A percentile compares a stretch with the other conserved stretches of the same genome.
Conservation (phyloP, 2,113 vertebrate genomes). For the Scortum barcoo region DNA sequence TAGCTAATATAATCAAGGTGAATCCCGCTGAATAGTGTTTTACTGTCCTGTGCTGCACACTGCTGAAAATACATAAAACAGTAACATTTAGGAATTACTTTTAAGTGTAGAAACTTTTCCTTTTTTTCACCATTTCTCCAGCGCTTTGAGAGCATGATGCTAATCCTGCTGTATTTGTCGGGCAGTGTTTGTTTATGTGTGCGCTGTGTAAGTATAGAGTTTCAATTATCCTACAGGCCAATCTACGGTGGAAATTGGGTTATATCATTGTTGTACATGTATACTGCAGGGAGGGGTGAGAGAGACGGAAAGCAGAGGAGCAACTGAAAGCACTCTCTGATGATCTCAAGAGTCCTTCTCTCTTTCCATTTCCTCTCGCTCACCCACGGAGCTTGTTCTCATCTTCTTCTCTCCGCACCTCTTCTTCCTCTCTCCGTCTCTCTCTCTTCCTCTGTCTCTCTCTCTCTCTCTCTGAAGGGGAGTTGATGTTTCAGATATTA, state of each 20-base stretch:
- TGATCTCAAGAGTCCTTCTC: constrained; percentile 49
- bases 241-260: constrained; percentile 40
- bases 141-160: neutral
- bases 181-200: neutral
- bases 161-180: neutral
- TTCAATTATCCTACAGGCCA: constrained; percentile 36
- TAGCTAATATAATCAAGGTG: constrained; percentile 4
- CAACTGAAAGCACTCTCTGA: constrained; percentile 41
- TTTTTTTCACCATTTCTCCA: neutral
- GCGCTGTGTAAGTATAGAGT: constrained; percentile 12
- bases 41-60: neutral
- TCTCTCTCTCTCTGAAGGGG: constrained; percentile 53
- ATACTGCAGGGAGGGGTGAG: constrained; percentile 29
- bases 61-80: neutral
- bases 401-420: neutral
- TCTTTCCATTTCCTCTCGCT: constrained; percentile 64
- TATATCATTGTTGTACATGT: constrained; percentile 42
- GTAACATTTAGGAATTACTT: neutral
- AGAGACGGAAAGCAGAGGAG: constrained; percentile 24
- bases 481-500: constrained; percentile 85
- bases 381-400: constrained; percentile 46
- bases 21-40: neutral
- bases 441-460: neutral
- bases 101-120: neutral
- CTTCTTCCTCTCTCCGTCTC: neutral